Evolutionary conservation across 2,797 vertebrate genomes (phyloP).

Genomic region (Xiphorhynchus erythropygius): DNA sequence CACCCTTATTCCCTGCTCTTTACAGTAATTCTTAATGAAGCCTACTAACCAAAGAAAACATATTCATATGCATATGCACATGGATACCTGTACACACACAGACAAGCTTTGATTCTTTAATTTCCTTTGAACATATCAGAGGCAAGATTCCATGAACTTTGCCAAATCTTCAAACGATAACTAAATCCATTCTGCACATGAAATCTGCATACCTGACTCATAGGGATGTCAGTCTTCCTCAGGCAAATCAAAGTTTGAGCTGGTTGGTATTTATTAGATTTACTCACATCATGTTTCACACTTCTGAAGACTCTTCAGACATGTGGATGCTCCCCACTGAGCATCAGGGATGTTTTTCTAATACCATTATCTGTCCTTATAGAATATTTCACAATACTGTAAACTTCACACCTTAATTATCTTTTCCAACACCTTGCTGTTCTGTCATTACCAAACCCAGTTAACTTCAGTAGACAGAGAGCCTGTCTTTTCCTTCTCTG

Average conservation of each 20-base stretch:
- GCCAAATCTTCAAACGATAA: background rate
- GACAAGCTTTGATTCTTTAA: background rate
- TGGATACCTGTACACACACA: background rate
- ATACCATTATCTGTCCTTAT: background rate
- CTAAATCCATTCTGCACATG: background rate
- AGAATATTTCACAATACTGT: background rate
- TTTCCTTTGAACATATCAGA: background rate
- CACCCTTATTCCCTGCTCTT: background rate
- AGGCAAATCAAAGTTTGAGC: background rate
- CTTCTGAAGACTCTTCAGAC: background rate
- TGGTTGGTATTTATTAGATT: background rate
- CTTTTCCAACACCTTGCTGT: background rate
- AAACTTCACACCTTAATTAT: slow-evolving; percentile 13
- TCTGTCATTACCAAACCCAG: background rate
- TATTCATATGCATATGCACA: accelerated
- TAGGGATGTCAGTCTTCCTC: background rate
- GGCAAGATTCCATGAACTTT: background rate
- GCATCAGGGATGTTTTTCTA: background rate
- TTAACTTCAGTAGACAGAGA: background rate
- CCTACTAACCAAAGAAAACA: background rate
- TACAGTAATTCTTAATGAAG: background rate
- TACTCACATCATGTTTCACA: background rate
- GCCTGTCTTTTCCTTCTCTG: background rate
- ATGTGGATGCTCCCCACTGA: background rate
- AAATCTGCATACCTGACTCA: background rate